phyloP scores from a whole-genome alignment of 1,140 invertebrate genomes.

The Leptopilina boulardi region DNA sequence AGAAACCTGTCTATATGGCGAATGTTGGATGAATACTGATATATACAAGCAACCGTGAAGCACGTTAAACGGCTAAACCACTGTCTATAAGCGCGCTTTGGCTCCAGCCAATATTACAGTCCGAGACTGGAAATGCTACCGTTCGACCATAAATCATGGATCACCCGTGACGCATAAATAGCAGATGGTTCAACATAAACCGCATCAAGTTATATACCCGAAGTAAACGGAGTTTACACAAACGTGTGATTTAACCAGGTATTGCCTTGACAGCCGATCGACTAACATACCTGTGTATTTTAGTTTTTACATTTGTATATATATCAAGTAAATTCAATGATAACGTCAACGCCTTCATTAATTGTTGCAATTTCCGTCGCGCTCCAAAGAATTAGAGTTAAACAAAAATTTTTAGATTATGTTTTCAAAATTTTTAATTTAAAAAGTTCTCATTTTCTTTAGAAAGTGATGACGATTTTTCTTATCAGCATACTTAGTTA shows the following conservation, averaged over 20 bases:
- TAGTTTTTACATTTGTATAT: too few relatives aligned
- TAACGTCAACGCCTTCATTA: too few relatives aligned
- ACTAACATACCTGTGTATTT: not conserved
- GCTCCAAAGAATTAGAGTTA: too few relatives aligned
- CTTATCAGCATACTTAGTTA: too few relatives aligned
- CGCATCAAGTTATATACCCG: not conserved
- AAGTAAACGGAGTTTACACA: not conserved
- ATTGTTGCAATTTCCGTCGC: too few relatives aligned
- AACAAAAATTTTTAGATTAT: too few relatives aligned
- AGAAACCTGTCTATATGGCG: constrained; percentile 3
- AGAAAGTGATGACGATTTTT: too few relatives aligned
- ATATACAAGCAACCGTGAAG: not conserved
- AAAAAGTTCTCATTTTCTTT: too few relatives aligned
- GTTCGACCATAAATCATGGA: constrained; percentile 5
- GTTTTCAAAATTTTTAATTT: too few relatives aligned
- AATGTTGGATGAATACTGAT: not conserved
- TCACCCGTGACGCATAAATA: not conserved
- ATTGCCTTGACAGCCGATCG: not conserved
- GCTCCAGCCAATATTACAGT: not conserved
- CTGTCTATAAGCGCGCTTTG: not conserved
- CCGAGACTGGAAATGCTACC: not conserved
- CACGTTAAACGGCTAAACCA: constrained; percentile 4
- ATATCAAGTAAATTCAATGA: too few relatives aligned
- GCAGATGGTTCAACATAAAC: not conserved
- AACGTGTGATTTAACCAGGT: not conserved